phyloP scores from a whole-genome alignment of 2,113 vertebrate genomes.

The Triplophysa tibetana region DNA sequence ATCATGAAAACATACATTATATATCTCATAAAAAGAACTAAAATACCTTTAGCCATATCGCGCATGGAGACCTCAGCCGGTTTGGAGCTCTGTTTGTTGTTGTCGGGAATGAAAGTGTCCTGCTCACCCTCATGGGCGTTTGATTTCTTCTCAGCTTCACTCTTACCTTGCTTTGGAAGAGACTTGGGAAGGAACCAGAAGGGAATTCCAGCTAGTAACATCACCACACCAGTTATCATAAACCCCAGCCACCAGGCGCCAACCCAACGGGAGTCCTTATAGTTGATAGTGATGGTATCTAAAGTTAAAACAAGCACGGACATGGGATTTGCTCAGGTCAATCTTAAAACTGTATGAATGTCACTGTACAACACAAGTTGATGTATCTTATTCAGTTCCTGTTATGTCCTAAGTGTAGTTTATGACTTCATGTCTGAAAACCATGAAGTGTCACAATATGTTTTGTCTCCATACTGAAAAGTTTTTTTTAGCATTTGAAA shows the following conservation, averaged over 20 bases:
- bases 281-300: conserved; percentile 82
- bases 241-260: conserved; percentile 98
- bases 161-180: conserved; percentile 72
- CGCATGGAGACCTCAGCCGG: conserved; percentile 64
- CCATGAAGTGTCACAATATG: too few relatives aligned
- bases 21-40: background rate
- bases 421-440: too few relatives aligned
- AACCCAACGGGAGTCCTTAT: conserved; percentile 90
- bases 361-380: too few relatives aligned
- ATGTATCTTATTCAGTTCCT: too few relatives aligned
- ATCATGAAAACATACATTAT: too few relatives aligned
- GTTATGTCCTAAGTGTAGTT: too few relatives aligned
- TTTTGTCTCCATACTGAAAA: too few relatives aligned
- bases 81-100: conserved; percentile 56
- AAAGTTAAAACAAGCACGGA: conserved; percentile 16
- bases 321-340: too few relatives aligned
- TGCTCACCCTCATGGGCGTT: conserved; percentile 56
- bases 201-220: conserved; percentile 82
- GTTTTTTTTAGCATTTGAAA: too few relatives aligned
- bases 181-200: conserved; percentile 92
- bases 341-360: too few relatives aligned
- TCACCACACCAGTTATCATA: conserved; percentile 79
- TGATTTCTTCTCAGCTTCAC: background rate
- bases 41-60: conserved; percentile 82
- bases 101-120: conserved; percentile 67